Conservation (phyloP, 2,888 invertebrate genomes). For the Fabriciana adippe region DNA sequence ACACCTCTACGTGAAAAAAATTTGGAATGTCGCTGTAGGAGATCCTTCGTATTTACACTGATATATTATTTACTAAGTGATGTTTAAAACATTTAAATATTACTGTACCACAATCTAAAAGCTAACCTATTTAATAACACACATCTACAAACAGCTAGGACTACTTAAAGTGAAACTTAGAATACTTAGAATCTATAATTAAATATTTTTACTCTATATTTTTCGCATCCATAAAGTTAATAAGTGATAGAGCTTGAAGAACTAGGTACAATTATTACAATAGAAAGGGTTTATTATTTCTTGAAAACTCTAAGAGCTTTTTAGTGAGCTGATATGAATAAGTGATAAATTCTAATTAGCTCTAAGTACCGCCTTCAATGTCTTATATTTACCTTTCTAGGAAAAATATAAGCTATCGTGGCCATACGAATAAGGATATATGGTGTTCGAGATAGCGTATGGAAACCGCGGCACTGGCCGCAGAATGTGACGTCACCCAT, state of each 20-base stretch:
- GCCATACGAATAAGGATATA: constrained; percentile 64
- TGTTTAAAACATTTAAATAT: constrained; percentile 12
- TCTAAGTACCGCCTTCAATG: background rate
- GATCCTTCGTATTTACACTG: constrained; percentile 41
- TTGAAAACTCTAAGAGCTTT: background rate
- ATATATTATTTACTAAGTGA: constrained; percentile 9
- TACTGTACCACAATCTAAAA: background rate
- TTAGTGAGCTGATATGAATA: background rate
- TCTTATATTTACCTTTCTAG: constrained; percentile 43
- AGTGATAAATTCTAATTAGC: background rate
- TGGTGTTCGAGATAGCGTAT: constrained; percentile 51
- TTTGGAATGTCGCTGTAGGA: constrained; percentile 77
- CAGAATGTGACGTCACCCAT: constrained; percentile 76
- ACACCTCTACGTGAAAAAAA: constrained; percentile 50
- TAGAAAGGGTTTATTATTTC: too few relatives aligned
- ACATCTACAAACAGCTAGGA: constrained; percentile 21
- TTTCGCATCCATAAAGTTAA: too few relatives aligned
- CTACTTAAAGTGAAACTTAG: background rate
- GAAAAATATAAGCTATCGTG: constrained; percentile 69
- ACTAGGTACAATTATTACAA: background rate
- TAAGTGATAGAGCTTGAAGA: background rate
- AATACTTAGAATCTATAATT: background rate
- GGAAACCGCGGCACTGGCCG: constrained; percentile 81
- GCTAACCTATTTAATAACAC: constrained; percentile 11
- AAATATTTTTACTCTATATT: background rate